These are phyloP conservation scores for Atrina japonica DNA, from an alignment of 2,888 invertebrate genomes.

Conservation along the genomic window DNA sequence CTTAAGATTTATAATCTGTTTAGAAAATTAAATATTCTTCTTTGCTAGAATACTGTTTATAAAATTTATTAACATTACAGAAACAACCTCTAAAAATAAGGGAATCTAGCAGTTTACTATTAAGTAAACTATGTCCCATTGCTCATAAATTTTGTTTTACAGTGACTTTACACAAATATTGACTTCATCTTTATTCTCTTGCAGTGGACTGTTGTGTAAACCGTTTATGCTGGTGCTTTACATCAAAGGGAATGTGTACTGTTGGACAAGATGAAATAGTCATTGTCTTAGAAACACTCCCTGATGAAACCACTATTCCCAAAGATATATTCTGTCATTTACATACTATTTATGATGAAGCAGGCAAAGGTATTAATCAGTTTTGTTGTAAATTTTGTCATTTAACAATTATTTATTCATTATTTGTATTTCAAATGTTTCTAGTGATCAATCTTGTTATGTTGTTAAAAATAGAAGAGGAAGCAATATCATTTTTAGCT, in stretches of 20 bases:
- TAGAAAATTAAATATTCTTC: too few relatives aligned
- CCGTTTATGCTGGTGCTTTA: slow-evolving; percentile 86
- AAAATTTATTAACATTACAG: too few relatives aligned
- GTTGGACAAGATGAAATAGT: slow-evolving; percentile 92
- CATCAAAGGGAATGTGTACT: slow-evolving; percentile 88
- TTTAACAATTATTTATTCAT: background rate
- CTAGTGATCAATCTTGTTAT: background rate
- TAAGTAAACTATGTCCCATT: too few relatives aligned
- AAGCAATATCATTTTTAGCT: too few relatives aligned
- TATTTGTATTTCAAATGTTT: background rate
- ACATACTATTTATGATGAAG: slow-evolving; percentile 86
- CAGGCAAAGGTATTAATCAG: slow-evolving; percentile 79
- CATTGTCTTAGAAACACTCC: slow-evolving; percentile 86
- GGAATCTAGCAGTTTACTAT: too few relatives aligned
- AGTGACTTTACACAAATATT: too few relatives aligned
- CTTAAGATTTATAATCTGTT: too few relatives aligned
- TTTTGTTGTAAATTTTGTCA: background rate
- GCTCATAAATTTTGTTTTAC: too few relatives aligned
- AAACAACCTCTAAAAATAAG: too few relatives aligned
- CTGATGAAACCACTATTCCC: slow-evolving; percentile 80
- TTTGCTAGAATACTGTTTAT: too few relatives aligned
- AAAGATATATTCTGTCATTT: slow-evolving; percentile 89
- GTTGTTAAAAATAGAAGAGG: too few relatives aligned
- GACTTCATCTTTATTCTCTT: slow-evolving; percentile 58
- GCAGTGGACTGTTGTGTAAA: slow-evolving; percentile 86